Evolutionary conservation across 37 sponge, comb jelly and placozoan species (phyloP).

Genomic region (Chondrosia reniformis): DNA sequence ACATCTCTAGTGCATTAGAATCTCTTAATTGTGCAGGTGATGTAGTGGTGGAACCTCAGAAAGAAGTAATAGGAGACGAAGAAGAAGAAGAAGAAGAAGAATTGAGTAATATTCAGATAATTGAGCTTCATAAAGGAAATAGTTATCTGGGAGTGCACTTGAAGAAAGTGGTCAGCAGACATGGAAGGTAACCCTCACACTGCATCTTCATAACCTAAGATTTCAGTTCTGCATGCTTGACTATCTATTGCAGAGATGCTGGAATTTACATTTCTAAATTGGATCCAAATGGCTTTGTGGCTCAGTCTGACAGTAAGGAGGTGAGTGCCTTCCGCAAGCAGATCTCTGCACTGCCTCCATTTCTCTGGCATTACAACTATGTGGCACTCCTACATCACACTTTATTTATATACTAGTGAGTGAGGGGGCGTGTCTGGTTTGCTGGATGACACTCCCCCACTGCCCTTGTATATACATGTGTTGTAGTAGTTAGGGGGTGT

Average conservation of each 20-base stretch:
- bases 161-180: constrained; percentile 34
- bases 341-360: neutral
- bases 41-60: neutral
- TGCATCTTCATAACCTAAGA: no score
- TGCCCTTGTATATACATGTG: no score
- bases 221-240: no score
- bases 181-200: constrained; percentile 53
- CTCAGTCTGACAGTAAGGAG: constrained; percentile 30
- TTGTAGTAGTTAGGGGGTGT: no score
- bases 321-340: neutral
- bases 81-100: constrained; percentile 43
- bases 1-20: no score
- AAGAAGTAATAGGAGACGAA: neutral
- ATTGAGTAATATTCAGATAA: constrained; percentile 44
- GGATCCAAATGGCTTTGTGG: constrained; percentile 54
- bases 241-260: constrained; percentile 70
- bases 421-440: no score
- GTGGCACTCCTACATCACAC: no score
- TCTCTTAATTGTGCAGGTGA: neutral
- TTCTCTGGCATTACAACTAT: no score
- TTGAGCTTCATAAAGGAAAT: constrained; percentile 51
- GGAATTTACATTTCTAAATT: constrained; percentile 54
- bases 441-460: no score
- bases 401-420: no score
- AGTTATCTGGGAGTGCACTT: constrained; percentile 37